Evolutionary conservation across 2,797 vertebrate genomes (phyloP).

Genomic region (Macropus fuliginosus): DNA sequence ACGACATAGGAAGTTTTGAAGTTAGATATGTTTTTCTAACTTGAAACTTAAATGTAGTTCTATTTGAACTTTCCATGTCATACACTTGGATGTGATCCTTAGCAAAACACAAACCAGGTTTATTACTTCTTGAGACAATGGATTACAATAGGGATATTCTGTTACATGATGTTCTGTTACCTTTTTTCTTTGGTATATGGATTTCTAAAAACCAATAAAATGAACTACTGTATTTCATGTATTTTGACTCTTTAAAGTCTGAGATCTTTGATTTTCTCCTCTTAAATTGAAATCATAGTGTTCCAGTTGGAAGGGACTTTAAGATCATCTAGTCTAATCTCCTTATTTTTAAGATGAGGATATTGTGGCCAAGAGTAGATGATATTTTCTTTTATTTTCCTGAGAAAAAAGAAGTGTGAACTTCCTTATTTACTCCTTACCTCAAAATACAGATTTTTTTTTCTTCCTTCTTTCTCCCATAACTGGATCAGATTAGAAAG

Average conservation of each 20-base stretch:
- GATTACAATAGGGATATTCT: background rate
- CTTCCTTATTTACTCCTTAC: background rate
- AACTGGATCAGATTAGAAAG: background rate
- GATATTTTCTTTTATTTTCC: background rate
- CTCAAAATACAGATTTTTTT: background rate
- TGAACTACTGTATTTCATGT: background rate
- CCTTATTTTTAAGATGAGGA: slow-evolving; percentile 32
- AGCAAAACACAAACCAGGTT: background rate
- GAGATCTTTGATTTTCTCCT: background rate
- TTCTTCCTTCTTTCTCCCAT: background rate
- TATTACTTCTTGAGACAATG: background rate
- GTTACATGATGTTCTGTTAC: background rate
- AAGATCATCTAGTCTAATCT: background rate
- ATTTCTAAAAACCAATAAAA: slow-evolving; percentile 12
- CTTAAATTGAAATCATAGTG: background rate
- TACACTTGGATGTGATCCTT: background rate
- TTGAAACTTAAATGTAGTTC: background rate
- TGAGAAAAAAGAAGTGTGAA: background rate
- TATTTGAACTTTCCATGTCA: background rate
- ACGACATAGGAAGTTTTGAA: background rate
- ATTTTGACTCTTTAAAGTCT: background rate
- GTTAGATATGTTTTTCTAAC: background rate
- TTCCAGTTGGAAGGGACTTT: background rate
- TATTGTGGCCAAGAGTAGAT: background rate
- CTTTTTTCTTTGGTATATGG: background rate